These are phyloP conservation scores for Pelochelys cantorii DNA, from an alignment of 2,797 vertebrate species.

Conservation along the genomic window DNA sequence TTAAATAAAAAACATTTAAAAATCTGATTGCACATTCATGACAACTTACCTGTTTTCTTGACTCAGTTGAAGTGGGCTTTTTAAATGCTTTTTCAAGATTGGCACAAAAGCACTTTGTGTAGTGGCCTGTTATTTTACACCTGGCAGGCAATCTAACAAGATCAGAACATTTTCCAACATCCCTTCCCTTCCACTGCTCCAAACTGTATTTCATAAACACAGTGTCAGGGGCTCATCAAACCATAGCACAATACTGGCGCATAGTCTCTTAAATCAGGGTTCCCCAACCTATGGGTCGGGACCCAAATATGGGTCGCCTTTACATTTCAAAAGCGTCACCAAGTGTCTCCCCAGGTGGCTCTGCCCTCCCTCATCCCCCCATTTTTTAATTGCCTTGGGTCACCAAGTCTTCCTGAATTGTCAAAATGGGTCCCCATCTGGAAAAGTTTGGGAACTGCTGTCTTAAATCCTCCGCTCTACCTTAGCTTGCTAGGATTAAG, in stretches of 20 bases:
- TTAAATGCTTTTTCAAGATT: neutral
- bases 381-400: no score
- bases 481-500: neutral
- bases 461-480: neutral
- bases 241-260: neutral
- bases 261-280: neutral
- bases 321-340: no score
- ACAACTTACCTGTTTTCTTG: constrained; percentile 45
- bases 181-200: neutral
- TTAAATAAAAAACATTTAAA: neutral
- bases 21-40: constrained; percentile 34
- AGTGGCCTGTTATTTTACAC: neutral
- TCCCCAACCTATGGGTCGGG: no score
- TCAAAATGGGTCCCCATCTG: no score
- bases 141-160: neutral
- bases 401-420: no score
- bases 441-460: no score
- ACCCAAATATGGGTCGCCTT: no score
- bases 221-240: neutral
- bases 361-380: no score
- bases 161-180: neutral
- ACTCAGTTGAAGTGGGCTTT: constrained; percentile 3
- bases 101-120: neutral
- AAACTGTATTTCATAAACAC: neutral
- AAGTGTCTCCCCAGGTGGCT: no score